Percentiles rank a stretch among this genome's conserved stretches.
These are phyloP conservation scores for Microctenopoma steveboyesi DNA, from an alignment of 2,797 vertebrate genomes.

Conservation along the genomic window DNA sequence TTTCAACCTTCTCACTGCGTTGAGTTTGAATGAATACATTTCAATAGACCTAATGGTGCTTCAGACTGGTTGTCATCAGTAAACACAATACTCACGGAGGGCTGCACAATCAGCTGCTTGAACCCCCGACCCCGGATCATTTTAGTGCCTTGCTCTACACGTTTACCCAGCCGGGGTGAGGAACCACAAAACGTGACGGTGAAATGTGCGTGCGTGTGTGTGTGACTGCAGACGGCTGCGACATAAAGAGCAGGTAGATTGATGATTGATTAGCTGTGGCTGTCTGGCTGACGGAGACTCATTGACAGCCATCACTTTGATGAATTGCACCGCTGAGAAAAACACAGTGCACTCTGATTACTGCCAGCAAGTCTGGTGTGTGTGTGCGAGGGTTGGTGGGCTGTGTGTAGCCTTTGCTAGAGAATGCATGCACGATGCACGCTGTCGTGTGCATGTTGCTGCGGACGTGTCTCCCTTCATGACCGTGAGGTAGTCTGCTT, in stretches of 20 bases:
- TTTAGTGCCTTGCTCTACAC: conserved; percentile 10
- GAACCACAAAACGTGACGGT: not conserved
- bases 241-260: conserved; percentile 70
- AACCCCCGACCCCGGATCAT: conserved; percentile 1
- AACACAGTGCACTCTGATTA: conserved; percentile 76
- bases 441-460: conserved; percentile 3
- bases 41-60: not conserved
- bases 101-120: not conserved
- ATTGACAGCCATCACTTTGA: conserved; percentile 79
- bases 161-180: not conserved
- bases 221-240: conserved; percentile 33
- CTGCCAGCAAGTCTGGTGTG: conserved; percentile 50
- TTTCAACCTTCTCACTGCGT: not conserved
- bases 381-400: conserved; percentile 16
- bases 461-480: not conserved
- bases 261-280: conserved; percentile 75
- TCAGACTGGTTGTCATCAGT: not conserved
- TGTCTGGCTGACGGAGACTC: conserved; percentile 73
- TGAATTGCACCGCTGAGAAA: conserved; percentile 72
- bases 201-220: not conserved
- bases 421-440: conserved; percentile 12
- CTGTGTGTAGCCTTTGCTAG: conserved; percentile 16
- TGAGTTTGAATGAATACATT: not conserved
- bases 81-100: not conserved
- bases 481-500: conserved; percentile 23